A percentile compares a stretch with the other conserved stretches of the same genome.
phyloP scores from a whole-genome alignment of 2,113 vertebrate species.

The Sitta europaea region DNA sequence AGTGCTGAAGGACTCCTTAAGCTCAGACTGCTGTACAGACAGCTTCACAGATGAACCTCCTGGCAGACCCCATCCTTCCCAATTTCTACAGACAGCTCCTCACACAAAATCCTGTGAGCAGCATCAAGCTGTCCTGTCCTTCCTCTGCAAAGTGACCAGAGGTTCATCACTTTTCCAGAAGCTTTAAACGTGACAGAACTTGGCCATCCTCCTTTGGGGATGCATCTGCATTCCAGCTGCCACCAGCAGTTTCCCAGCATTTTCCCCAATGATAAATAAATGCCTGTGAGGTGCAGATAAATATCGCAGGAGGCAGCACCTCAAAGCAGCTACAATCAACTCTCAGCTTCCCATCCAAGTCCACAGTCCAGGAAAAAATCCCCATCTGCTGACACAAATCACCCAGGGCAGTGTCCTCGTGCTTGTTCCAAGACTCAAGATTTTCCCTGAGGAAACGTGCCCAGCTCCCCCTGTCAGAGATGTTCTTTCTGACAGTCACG shows the following conservation, averaged over 20 bases:
- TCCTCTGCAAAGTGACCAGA: neutral
- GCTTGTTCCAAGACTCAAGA: neutral
- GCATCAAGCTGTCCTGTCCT: neutral
- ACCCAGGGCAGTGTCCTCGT: neutral
- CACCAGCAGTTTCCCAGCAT: neutral
- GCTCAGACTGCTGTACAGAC: neutral
- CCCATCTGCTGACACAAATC: neutral
- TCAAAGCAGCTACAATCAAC: neutral
- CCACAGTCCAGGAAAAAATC: neutral
- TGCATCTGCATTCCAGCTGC: neutral
- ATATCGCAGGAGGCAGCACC: neutral
- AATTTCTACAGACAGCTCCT: neutral
- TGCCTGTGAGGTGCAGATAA: neutral
- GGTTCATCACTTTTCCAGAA: neutral
- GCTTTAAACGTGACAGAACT: neutral
- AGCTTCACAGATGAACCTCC: neutral
- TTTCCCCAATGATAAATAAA: neutral
- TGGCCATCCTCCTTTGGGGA: neutral
- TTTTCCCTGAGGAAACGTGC: neutral
- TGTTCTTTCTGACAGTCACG: conserved; percentile 52
- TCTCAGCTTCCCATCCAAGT: neutral
- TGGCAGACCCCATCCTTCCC: neutral
- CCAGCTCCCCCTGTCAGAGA: neutral
- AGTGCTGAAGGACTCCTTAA: neutral
- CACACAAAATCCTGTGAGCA: rapidly evolving